A percentile compares a stretch with the other conserved stretches of the same genome.
These are phyloP conservation scores for Drepanosiphum platanoidis DNA, from an alignment of 2,888 invertebrate species.

Conservation along the genomic window DNA sequence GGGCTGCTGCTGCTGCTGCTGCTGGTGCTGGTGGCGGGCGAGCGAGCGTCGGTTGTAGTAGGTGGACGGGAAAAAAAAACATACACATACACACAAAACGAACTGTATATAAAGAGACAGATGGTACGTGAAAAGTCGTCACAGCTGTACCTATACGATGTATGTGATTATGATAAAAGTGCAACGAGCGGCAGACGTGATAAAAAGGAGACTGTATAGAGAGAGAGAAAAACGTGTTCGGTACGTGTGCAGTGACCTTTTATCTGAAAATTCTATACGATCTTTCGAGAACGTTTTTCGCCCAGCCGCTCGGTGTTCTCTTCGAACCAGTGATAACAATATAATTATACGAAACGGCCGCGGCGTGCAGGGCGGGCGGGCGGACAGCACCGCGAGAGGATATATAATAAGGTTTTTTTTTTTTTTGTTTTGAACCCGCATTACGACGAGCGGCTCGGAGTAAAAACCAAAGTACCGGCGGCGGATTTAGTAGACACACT, in stretches of 20 bases:
- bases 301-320: not conserved
- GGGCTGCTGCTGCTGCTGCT: conserved; percentile 37
- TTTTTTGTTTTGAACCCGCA: conserved; percentile 3
- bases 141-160: conserved; percentile 1
- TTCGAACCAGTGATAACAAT: not conserved
- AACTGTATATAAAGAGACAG: conserved; percentile 19
- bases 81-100: not conserved
- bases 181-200: not conserved
- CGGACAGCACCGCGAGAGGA: not conserved
- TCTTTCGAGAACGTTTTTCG: not conserved
- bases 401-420: not conserved
- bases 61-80: conserved; percentile 48
- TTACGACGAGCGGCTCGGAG: not conserved
- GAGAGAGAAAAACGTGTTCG: not conserved
- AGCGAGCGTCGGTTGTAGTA: conserved; percentile 58
- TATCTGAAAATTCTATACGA: not conserved
- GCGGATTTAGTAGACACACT: not conserved
- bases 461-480: not conserved
- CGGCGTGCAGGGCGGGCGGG: not conserved
- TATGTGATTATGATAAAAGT: conserved; percentile 6
- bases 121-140: conserved; percentile 49
- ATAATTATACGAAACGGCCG: not conserved
- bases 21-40: conserved; percentile 39
- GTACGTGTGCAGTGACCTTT: conserved; percentile 9
- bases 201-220: conserved; percentile 12